Conservation (phyloP, 2,888 invertebrate species). For the Drosophila picticornis region DNA sequence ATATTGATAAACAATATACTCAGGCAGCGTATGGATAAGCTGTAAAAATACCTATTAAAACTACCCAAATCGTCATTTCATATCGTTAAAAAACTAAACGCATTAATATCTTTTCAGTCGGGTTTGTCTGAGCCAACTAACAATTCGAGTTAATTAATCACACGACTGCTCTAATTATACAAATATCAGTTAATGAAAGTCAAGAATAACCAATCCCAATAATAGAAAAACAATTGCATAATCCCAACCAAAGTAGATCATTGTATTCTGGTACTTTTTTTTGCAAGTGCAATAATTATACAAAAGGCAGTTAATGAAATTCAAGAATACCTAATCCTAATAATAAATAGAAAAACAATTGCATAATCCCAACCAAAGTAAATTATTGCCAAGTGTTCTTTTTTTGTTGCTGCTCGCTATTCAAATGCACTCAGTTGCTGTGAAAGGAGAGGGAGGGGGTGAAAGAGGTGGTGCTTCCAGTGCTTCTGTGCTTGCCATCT, state of each 20-base stretch:
- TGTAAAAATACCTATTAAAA: not conserved
- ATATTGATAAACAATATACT: not conserved
- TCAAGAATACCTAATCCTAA: not conserved
- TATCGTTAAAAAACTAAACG: not conserved
- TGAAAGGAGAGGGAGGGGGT: rapidly evolving
- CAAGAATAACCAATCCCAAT: not conserved
- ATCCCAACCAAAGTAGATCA: not conserved
- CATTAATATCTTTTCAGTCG: not conserved
- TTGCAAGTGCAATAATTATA: not conserved
- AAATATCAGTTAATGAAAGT: not conserved
- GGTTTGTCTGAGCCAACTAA: not conserved
- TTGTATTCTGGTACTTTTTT: not conserved
- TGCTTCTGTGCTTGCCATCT: not conserved
- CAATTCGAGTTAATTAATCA: not conserved
- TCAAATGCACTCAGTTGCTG: too few species aligned
- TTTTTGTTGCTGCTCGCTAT: not conserved
- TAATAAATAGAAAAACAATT: not conserved
- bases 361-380: not conserved
- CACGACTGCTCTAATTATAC: not conserved
- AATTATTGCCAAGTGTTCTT: not conserved
- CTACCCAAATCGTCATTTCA: not conserved
- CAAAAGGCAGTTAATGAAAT: not conserved
- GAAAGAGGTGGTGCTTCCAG: not conserved
- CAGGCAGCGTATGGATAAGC: not conserved
- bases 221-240: not conserved